Evolutionary conservation across 2,888 invertebrate genomes (phyloP).

Genomic region (Nycteola revayana): DNA sequence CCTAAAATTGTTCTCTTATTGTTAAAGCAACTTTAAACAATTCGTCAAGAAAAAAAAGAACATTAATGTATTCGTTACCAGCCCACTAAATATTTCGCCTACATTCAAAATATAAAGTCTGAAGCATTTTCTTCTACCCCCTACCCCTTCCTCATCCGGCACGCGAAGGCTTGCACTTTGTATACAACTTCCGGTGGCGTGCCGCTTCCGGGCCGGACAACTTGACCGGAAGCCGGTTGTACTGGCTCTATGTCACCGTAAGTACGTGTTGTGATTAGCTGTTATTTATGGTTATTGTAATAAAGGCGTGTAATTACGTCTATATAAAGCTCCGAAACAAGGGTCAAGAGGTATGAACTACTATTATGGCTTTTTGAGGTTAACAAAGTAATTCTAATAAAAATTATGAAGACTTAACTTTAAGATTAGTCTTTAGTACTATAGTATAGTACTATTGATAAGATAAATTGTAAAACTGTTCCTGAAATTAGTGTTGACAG

Average conservation of each 20-base stretch:
- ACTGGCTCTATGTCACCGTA: constrained; percentile 73
- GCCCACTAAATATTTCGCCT: neutral
- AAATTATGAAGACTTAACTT: no score
- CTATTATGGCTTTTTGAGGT: no score
- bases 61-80: no score
- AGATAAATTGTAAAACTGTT: no score
- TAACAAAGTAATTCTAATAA: no score
- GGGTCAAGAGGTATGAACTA: no score
- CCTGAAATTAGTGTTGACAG: no score
- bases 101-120: constrained; percentile 30
- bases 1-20: no score
- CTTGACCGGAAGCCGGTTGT: constrained; percentile 63
- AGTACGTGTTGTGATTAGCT: constrained; percentile 71
- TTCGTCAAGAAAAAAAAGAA: no score
- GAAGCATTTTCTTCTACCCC: constrained; percentile 30
- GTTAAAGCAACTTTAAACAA: no score
- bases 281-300: constrained; percentile 58
- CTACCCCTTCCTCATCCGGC: constrained; percentile 43
- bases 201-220: constrained; percentile 53
- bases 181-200: constrained; percentile 70
- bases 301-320: constrained; percentile 56
- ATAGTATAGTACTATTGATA: no score
- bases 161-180: constrained; percentile 79
- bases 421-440: no score
- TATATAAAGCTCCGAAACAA: constrained; percentile 14